These are phyloP conservation scores for Rotaria sp. DNA, from an alignment of 2,888 invertebrate species.

Conservation along the genomic window DNA sequence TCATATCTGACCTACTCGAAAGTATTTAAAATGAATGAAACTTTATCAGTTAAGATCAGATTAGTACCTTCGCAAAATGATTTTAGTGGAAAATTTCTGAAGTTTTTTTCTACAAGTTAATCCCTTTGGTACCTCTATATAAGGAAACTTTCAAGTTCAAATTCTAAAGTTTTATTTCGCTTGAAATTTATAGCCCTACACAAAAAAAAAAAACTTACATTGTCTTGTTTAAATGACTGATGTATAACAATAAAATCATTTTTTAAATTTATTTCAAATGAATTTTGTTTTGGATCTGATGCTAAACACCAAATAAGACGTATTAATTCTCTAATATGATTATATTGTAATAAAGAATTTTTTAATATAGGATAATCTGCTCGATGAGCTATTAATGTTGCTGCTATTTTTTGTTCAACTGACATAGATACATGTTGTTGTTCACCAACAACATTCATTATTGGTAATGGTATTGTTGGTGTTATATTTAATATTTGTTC, in stretches of 20 bases:
- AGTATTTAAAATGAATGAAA: too few species aligned
- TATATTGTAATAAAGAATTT: slow-evolving; percentile 1
- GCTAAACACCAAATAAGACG: slow-evolving; percentile 26
- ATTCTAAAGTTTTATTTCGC: too few species aligned
- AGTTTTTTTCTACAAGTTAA: too few species aligned
- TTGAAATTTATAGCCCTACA: too few species aligned
- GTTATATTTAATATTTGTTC: not conserved
- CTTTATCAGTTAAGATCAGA: too few species aligned
- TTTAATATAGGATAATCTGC: not conserved
- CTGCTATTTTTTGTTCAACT: slow-evolving; percentile 21
- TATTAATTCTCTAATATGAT: slow-evolving; percentile 4
- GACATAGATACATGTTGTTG: slow-evolving; percentile 1
- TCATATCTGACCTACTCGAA: too few species aligned
- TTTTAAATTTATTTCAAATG: not conserved
- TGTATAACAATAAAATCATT: not conserved
- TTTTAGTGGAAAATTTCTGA: too few species aligned
- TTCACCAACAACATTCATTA: not conserved
- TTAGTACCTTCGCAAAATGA: too few species aligned
- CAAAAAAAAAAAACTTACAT: not conserved
- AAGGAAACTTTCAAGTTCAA: too few species aligned
- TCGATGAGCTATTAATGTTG: not conserved
- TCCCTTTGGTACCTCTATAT: too few species aligned
- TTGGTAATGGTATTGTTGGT: not conserved
- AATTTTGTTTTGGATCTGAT: not conserved
- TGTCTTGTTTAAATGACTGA: not conserved